Percentiles rank a stretch among this genome's conserved stretches.
phyloP scores from a whole-genome alignment of 1,140 invertebrate genomes.

The Pseudomyrmex flavicornis region DNA sequence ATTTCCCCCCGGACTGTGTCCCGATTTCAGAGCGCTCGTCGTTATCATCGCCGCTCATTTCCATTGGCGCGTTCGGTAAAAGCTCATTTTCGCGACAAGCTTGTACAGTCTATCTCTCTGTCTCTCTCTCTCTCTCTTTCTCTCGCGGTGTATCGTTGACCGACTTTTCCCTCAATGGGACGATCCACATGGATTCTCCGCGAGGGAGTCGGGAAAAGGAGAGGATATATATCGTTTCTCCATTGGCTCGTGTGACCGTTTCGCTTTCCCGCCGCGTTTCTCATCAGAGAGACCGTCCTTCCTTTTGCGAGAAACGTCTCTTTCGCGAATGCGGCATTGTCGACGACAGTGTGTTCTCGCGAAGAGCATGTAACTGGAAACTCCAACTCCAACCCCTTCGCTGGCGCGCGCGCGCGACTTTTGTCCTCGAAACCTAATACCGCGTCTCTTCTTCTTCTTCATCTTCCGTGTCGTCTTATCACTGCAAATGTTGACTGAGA shows the following conservation, averaged over 20 bases:
- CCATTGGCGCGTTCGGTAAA: conserved; percentile 52
- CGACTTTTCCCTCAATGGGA: conserved; percentile 71
- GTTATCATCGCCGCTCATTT: conserved; percentile 1
- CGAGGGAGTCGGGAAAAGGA: conserved; percentile 9
- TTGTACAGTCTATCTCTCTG: conserved; percentile 4
- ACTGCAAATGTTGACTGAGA: conserved; percentile 20
- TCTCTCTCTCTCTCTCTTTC: too few relatives aligned
- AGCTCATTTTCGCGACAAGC: conserved; percentile 50
- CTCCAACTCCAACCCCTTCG: conserved; percentile 8
- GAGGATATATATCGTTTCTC: conserved; percentile 34
- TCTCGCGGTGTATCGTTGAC: conserved; percentile 60
- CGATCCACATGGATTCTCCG: conserved; percentile 62
- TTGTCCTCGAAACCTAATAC: conserved; percentile 5
- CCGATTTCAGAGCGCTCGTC: conserved; percentile 47
- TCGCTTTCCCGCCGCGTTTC: conserved; percentile 53
- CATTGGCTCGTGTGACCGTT: conserved; percentile 16
- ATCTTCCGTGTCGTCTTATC: conserved; percentile 6
- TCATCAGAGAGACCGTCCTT: conserved; percentile 65
- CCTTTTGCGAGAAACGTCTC: conserved; percentile 53
- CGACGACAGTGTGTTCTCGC: conserved; percentile 63
- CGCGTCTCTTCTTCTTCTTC: conserved; percentile 5
- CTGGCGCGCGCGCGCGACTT: conserved; percentile 6
- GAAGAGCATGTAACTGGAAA: conserved; percentile 63
- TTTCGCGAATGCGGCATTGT: conserved; percentile 65
- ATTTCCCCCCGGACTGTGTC: conserved; percentile 52